Conservation (phyloP, 2,797 vertebrate genomes). For the Bovichtus diacanthus region DNA sequence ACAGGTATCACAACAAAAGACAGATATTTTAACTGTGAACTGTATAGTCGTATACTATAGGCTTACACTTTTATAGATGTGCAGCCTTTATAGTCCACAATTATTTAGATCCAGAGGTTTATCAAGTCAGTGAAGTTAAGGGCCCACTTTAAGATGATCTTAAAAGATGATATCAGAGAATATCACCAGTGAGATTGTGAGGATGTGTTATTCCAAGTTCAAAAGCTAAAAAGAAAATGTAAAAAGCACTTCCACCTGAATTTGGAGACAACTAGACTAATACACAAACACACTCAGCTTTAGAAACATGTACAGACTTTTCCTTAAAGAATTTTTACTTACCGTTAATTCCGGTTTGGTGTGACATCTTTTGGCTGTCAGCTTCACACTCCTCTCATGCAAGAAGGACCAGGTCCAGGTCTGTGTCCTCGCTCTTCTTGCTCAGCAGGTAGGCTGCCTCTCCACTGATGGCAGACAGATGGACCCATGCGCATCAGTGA, state of each 20-base stretch:
- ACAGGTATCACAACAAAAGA: neutral
- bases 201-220: neutral
- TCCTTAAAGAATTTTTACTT: conserved; percentile 19
- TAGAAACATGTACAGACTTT: neutral
- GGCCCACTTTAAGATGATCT: neutral
- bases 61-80: neutral
- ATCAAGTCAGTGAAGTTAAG: neutral
- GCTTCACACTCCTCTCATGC: conserved; percentile 59
- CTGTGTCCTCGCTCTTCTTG: conserved; percentile 60
- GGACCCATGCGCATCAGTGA: conserved; percentile 75
- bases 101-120: conserved; percentile 1
- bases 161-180: neutral
- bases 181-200: neutral
- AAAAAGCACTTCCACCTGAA: neutral
- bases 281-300: neutral
- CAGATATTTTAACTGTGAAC: neutral
- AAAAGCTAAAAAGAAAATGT: neutral
- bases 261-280: neutral
- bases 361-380: conserved; percentile 83
- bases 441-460: conserved; percentile 65
- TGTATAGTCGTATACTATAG: neutral
- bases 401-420: conserved; percentile 61
- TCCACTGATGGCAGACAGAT: conserved; percentile 69
- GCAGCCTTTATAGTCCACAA: neutral
- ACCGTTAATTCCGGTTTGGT: conserved; percentile 88